Percentiles rank a stretch among this genome's conserved stretches.
These are phyloP conservation scores for Buceros bicornis DNA, from an alignment of 2,797 vertebrate species.

Conservation along the genomic window DNA sequence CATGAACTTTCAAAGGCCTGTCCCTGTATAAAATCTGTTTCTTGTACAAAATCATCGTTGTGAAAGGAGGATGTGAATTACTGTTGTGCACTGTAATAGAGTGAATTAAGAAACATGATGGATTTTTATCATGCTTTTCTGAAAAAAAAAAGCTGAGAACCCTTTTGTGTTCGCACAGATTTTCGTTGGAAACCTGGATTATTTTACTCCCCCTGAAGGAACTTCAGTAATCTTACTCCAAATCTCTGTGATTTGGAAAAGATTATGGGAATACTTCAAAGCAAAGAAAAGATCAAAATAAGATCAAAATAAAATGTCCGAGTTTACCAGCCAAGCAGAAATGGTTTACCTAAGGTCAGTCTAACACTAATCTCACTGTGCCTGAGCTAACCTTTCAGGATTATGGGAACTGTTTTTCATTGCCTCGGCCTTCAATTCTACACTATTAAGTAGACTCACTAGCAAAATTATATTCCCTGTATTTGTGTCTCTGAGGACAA, in stretches of 20 bases:
- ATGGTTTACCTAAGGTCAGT: neutral
- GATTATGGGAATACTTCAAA: conserved; percentile 36
- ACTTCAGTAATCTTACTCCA: neutral
- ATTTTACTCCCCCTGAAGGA: neutral
- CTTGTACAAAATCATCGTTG: neutral
- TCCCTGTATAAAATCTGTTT: neutral
- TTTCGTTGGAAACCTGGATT: neutral
- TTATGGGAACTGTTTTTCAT: conserved; percentile 14
- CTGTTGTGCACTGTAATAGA: neutral
- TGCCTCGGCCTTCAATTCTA: neutral
- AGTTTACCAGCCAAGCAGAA: conserved; percentile 28
- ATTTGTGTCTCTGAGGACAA: neutral
- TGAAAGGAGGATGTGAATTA: neutral
- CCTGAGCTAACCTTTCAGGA: conserved; percentile 7
- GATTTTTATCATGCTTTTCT: neutral
- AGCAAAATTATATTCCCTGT: neutral
- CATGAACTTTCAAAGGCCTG: neutral
- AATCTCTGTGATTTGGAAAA: conserved; percentile 37
- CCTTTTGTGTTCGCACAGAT: neutral
- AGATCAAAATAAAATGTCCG: conserved; percentile 24
- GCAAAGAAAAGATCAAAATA: conserved; percentile 14
- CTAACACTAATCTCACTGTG: conserved; percentile 8
- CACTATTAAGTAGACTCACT: neutral
- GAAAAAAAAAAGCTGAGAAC: neutral
- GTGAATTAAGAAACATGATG: neutral